These are phyloP conservation scores for Syritta pipiens DNA, from an alignment of 2,888 invertebrate genomes.

Conservation along the genomic window DNA sequence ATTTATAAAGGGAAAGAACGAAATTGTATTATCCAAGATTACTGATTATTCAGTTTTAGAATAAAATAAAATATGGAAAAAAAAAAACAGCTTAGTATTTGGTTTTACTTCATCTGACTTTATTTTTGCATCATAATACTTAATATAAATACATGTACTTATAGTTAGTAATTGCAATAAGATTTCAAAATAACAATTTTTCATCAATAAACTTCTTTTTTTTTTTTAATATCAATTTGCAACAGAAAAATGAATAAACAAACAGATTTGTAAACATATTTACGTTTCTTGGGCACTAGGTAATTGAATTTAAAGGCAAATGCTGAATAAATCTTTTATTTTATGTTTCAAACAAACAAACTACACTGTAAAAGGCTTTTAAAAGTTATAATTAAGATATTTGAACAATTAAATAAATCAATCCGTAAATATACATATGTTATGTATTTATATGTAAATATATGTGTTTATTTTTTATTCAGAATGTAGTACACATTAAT, in stretches of 20 bases:
- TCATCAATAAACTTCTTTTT: conserved; percentile 55
- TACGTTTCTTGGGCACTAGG: conserved; percentile 63
- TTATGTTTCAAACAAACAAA: conserved; percentile 57
- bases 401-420: conserved; percentile 40
- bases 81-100: too few species aligned
- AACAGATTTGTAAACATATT: conserved; percentile 48
- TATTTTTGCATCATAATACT: conserved; percentile 53
- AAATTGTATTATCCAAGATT: too few species aligned
- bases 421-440: conserved; percentile 19
- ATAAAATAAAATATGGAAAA: too few species aligned
- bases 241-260: conserved; percentile 45
- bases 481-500: conserved; percentile 45
- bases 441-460: conserved; percentile 1
- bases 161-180: conserved; percentile 62
- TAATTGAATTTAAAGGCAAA: conserved; percentile 68
- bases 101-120: conserved; percentile 41
- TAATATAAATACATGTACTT: conserved; percentile 59
- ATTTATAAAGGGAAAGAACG: too few species aligned
- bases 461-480: conserved; percentile 26
- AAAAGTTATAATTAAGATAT: conserved; percentile 37
- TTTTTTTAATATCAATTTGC: conserved; percentile 43
- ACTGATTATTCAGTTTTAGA: too few species aligned
- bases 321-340: conserved; percentile 32
- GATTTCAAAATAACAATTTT: conserved; percentile 61
- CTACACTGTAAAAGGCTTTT: conserved; percentile 47